These are phyloP conservation scores for Sardina pilchardus DNA, from an alignment of 2,113 vertebrate genomes.

Conservation along the genomic window DNA sequence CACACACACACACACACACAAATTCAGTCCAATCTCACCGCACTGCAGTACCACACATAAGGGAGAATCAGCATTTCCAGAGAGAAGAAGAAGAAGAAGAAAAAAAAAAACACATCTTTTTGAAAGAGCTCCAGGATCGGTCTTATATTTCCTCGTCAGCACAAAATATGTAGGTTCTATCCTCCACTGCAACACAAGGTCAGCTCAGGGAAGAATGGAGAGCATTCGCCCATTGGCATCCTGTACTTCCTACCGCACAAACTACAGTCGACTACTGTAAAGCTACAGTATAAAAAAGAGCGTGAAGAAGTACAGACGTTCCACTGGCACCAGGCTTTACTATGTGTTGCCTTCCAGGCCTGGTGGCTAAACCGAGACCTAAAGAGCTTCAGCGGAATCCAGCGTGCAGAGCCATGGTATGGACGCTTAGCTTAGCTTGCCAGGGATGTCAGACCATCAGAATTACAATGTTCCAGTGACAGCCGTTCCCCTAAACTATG, in stretches of 20 bases:
- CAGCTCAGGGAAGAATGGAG: background rate
- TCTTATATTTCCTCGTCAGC: constrained; percentile 3
- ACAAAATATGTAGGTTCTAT: background rate
- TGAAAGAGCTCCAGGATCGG: constrained; percentile 8
- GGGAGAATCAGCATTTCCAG: constrained; percentile 12
- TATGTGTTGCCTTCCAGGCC: background rate
- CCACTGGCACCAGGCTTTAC: background rate
- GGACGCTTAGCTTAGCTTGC: background rate
- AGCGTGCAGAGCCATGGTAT: background rate
- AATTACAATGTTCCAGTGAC: background rate
- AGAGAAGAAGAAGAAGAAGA: background rate
- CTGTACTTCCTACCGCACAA: background rate
- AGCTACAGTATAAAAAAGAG: background rate
- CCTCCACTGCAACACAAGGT: background rate
- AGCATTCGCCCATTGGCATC: background rate
- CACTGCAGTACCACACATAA: constrained; percentile 14
- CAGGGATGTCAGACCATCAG: background rate
- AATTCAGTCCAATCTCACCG: background rate
- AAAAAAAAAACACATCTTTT: background rate
- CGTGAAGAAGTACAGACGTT: background rate
- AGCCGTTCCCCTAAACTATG: background rate
- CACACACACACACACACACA: background rate
- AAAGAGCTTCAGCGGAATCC: background rate
- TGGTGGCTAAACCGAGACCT: background rate
- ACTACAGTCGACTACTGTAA: background rate